Base-by-base conservation (phyloP, 2,113 vertebrate genomes). In the Stictonetta naevosa region DNA sequence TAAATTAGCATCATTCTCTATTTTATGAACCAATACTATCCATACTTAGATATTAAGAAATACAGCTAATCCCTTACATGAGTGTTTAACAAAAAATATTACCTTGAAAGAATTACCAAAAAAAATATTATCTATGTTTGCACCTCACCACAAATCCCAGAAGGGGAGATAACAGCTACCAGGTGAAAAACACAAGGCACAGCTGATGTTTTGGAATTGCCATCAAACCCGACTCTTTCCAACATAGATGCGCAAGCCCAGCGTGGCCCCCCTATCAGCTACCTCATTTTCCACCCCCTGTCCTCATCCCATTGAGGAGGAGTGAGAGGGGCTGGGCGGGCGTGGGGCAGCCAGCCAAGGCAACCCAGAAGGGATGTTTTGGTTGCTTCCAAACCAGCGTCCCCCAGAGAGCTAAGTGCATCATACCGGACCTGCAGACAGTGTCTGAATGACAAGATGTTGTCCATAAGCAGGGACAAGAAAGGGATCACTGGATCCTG, bases 251-350 rank as follows among this genome's bases (percentile, higher is more conserved):
- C n/a, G 44, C 1, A 1, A 63, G 66, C 17, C 7, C 66, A 52
- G 73, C 1, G 0, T 1, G 0, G 1, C 33, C 19, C 16, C 13
- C 3, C 17, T 11, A 2, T 21, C 25, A 40, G 25, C 7, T 28
- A 63, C 11, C 28, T 31, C 53, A 31, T 67, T 48, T 55, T 31
- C 13, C 10, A 6, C 19, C 31, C 31, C 25, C 10, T 20, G 36
- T 18, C 62, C 16, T 56, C 25, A 20, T 12, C 33, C 11, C 34
- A 13, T 23, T 53, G 33, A 64, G 22, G 8, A 5, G 28, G 7
- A 18, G 23, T 2, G 4, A 46, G 31, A 58, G 19, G 4, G 0
- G 33, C 56, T 38, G 36, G 48, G 42, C n/a, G 68, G 42, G 33
- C 8, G 56, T 3, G 19, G 16, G 7, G 38, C 40, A 84, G 44